Conservation (phyloP, 2,113 vertebrate genomes). For the Nestor notabilis region DNA sequence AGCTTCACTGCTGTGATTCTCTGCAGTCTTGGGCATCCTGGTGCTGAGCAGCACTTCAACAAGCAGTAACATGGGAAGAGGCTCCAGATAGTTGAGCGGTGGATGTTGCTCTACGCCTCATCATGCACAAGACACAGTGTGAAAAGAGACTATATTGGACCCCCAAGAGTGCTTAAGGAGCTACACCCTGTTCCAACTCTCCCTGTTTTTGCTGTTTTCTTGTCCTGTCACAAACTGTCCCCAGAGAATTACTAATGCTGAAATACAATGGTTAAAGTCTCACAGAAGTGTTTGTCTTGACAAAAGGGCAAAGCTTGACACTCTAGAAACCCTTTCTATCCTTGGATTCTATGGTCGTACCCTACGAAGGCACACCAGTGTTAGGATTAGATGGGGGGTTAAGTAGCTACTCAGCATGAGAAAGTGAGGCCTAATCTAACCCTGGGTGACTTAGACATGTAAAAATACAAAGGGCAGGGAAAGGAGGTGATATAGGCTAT, state of each 20-base stretch:
- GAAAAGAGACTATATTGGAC: neutral
- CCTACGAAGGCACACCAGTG: accelerated
- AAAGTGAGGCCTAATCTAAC: neutral
- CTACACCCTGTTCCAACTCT: neutral
- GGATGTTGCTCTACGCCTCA: neutral
- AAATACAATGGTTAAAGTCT: neutral
- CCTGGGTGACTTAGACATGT: neutral
- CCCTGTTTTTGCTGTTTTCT: neutral
- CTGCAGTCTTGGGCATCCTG: neutral
- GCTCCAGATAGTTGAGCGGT: neutral
- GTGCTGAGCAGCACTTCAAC: neutral
- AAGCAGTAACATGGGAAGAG: neutral
- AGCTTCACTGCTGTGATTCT: neutral
- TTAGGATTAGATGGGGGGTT: neutral
- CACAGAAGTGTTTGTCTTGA: neutral
- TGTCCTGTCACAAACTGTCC: neutral
- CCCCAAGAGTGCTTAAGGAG: neutral
- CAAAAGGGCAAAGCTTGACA: neutral
- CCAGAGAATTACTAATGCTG: neutral
- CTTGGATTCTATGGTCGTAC: neutral
- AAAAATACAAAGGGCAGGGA: neutral
- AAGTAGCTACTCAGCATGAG: neutral
- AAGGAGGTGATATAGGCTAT: neutral
- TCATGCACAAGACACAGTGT: neutral
- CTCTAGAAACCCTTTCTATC: neutral